Base-by-base conservation (phyloP, 2,113 vertebrate genomes). In the Sebastes schlegelii region DNA sequence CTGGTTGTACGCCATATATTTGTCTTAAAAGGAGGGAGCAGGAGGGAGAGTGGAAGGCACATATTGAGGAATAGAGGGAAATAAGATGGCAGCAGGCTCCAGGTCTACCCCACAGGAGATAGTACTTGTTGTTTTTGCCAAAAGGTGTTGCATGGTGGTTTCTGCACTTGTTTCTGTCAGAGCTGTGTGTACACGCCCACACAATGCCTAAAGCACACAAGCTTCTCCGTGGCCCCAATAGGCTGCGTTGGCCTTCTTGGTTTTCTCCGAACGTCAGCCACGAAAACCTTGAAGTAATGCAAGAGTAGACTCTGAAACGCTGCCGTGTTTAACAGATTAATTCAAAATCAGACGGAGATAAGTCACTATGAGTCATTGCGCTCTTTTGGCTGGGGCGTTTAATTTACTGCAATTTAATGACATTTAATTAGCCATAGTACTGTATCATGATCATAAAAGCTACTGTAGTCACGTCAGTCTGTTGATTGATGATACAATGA, bases 111-210 rank as follows among this genome's bases (percentile, higher is more conserved):
- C 86, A 62, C 69, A 88, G 79, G 85, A 88, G 66, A 79, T 81
- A 11, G 19, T 70, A 54, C 68, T 89, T 90, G 77, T 85, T 87
- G 83, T 87, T 82, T 84, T 76, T 91, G 82, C 89, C 88, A 89
- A 71, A 79, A 66, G 67, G 70, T 64, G 19, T 67, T 75, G 63
- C 63, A 62, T 63, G 85, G 54, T 77, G 42, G 82, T 77, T 34
- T 76, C 66, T 79, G 69, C 14, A 8, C 54, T 55, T 77, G 70
- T 85, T 89, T 86, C 57, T 82, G 54, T 82, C 66, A 72, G 65
- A 65, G 68, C 21, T 78, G 46, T 69, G 58, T 52, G 73, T 45
- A 51, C 40, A 75, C 84, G 70, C 89, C 88, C 81, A 91, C 87
- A 82, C 79, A 74, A 46, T 55, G 76, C 90, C 75, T 75, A 54